These are phyloP conservation scores for Anthopleura sola DNA, from an alignment of 64 coral and sea anemone species.

Conservation along the genomic window DNA sequence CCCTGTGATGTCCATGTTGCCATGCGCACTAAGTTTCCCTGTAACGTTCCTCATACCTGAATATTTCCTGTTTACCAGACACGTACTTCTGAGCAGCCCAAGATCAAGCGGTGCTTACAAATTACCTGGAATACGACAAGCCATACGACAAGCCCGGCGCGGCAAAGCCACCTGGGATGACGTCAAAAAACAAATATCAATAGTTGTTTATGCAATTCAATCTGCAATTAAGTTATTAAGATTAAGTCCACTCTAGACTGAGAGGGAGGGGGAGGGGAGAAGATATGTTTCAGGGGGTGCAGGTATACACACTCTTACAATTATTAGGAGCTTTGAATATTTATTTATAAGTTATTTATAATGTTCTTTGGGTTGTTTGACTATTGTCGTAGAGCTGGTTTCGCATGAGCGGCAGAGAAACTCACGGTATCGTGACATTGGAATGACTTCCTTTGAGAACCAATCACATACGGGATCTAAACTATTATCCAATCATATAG, in stretches of 20 bases:
- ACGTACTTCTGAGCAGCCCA: conserved; percentile 67
- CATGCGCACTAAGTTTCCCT: neutral
- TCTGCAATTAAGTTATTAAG: conserved; percentile 54
- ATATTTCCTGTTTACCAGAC: conserved; percentile 31
- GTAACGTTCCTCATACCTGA: neutral
- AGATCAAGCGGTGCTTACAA: conserved; percentile 30
- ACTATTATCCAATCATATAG: too few relatives aligned
- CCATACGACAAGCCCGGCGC: conserved; percentile 59
- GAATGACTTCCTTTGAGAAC: too few relatives aligned
- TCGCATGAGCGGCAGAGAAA: too few relatives aligned
- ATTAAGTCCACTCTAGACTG: conserved; percentile 23
- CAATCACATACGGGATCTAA: too few relatives aligned
- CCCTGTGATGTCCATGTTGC: too few relatives aligned
- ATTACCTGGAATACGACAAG: conserved; percentile 74
- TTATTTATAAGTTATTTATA: too few relatives aligned
- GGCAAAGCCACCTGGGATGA: conserved; percentile 54
- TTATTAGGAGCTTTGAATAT: too few relatives aligned
- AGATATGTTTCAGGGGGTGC: too few relatives aligned
- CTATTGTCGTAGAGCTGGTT: too few relatives aligned
- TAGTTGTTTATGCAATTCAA: conserved; percentile 69
- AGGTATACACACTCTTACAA: too few relatives aligned
- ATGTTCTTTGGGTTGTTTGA: too few relatives aligned
- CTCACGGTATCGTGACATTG: too few relatives aligned
- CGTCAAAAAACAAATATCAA: conserved; percentile 81
- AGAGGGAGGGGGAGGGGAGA: neutral